Percentiles rank a stretch among this genome's conserved stretches.
Conservation (phyloP, 1,140 invertebrate species). For the Vanessa tameamea region DNA sequence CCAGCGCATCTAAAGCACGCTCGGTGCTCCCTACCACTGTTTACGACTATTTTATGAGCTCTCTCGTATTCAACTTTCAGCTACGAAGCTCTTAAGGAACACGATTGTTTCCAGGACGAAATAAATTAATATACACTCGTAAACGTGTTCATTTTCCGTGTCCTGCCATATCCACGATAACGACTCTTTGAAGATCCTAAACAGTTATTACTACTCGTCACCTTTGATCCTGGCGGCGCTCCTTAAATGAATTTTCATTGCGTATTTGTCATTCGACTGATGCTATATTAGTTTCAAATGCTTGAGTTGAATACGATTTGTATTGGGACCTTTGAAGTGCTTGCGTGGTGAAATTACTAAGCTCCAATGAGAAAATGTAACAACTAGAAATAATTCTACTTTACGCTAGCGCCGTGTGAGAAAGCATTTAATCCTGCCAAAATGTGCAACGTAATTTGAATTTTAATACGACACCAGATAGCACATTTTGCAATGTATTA, state of each 20-base stretch:
- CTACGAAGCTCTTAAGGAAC: conserved; percentile 47
- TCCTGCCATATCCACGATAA: conserved; percentile 49
- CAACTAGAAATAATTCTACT: conserved; percentile 60
- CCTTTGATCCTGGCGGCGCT: conserved; percentile 53
- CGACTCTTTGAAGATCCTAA: conserved; percentile 62
- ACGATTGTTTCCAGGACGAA: conserved; percentile 68
- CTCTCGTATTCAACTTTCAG: conserved; percentile 72
- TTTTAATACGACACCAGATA: conserved; percentile 8
- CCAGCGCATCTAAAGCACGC: conserved; percentile 54
- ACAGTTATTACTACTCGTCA: conserved; percentile 45
- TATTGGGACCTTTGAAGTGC: conserved; percentile 49
- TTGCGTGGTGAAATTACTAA: conserved; percentile 49
- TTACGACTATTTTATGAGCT: conserved; percentile 74
- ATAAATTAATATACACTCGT: conserved; percentile 67
- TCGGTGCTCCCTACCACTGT: conserved; percentile 51
- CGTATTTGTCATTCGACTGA: conserved; percentile 37
- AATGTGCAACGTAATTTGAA: conserved; percentile 13
- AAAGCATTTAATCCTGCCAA: conserved; percentile 17
- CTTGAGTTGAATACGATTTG: conserved; percentile 20
- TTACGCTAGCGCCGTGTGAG: conserved; percentile 35
- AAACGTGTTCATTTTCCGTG: conserved; percentile 59
- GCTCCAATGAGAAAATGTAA: conserved; percentile 38
- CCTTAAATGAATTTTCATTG: conserved; percentile 42
- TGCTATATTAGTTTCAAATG: conserved; percentile 31
- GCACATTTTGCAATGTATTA: conserved; percentile 11